A percentile compares a stretch with the other conserved stretches of the same genome.
Conservation (phyloP, 2,888 invertebrate genomes). For the Ypsolopha sequella region DNA sequence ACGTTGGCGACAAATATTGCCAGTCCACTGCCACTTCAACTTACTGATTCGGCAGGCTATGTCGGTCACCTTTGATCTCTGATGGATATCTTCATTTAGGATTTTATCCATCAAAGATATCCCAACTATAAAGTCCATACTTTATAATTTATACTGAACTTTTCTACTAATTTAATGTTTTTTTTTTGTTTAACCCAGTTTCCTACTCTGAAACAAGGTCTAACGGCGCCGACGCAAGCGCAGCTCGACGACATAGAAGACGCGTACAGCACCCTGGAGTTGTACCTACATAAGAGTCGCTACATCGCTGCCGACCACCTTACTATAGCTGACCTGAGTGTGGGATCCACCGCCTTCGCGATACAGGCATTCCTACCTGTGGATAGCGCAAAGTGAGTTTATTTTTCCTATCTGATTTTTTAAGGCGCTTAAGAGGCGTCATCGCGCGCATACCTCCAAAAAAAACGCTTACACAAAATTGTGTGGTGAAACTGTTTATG, state of each 20-base stretch:
- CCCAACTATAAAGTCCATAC: no score
- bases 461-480: no score
- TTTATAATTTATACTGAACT: neutral
- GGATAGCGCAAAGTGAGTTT: conserved; percentile 21
- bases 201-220: conserved; percentile 19
- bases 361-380: conserved; percentile 19
- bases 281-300: conserved; percentile 16
- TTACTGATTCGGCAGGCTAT: no score
- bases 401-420: neutral
- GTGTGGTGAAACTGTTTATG: no score
- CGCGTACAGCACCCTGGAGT: conserved; percentile 22
- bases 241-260: conserved; percentile 21
- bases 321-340: conserved; percentile 29
- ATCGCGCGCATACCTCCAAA: no score
- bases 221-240: conserved; percentile 14
- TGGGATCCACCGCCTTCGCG: conserved; percentile 21
- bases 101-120: neutral
- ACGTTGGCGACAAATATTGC: no score
- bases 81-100: neutral
- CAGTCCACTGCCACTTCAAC: no score
- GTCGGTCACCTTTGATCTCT: no score
- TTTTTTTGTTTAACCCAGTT: conserved; percentile 17
- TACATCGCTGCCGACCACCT: conserved; percentile 24
- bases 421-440: neutral
- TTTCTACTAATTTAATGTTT: neutral